phyloP scores from a whole-genome alignment of 2,888 invertebrate genomes.

The Glyphotaelius pellucidus region DNA sequence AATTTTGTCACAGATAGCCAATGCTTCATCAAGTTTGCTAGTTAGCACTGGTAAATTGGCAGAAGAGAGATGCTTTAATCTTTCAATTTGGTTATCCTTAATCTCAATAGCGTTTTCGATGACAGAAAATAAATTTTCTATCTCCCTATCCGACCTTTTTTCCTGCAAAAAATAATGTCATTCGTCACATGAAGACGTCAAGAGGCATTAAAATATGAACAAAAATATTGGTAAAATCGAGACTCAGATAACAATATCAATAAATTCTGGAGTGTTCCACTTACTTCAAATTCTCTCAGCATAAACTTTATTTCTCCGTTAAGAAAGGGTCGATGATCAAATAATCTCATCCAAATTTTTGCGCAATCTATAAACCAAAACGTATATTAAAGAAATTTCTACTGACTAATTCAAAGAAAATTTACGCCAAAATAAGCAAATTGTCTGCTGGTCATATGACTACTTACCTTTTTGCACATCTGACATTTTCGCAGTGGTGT shows the following conservation, averaged over 20 bases:
- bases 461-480: slow-evolving; percentile 70
- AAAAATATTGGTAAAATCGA: background rate
- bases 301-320: slow-evolving; percentile 91
- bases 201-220: background rate
- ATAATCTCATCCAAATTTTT: slow-evolving; percentile 89
- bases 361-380: slow-evolving; percentile 81
- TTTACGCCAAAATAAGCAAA: slow-evolving; percentile 24
- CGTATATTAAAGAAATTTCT: too few relatives aligned
- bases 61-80: slow-evolving; percentile 80
- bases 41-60: slow-evolving; percentile 80
- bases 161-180: slow-evolving; percentile 76
- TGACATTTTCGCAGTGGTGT: slow-evolving; percentile 68
- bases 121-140: slow-evolving; percentile 86
- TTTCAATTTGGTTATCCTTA: slow-evolving; percentile 84
- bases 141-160: slow-evolving; percentile 87
- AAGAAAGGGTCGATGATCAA: slow-evolving; percentile 91
- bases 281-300: slow-evolving; percentile 78
- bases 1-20: slow-evolving; percentile 80
- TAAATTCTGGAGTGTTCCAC: slow-evolving; percentile 66
- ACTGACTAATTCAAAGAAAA: background rate
- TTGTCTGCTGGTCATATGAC: slow-evolving; percentile 53
- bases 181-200: background rate
- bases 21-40: slow-evolving; percentile 82
- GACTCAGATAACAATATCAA: slow-evolving; percentile 63
- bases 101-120: slow-evolving; percentile 88